Evolutionary conservation across 2,888 invertebrate genomes (phyloP), one percentile per base, ranked within the genome.

Genomic region (Carterocephalus palaemon): DNA sequence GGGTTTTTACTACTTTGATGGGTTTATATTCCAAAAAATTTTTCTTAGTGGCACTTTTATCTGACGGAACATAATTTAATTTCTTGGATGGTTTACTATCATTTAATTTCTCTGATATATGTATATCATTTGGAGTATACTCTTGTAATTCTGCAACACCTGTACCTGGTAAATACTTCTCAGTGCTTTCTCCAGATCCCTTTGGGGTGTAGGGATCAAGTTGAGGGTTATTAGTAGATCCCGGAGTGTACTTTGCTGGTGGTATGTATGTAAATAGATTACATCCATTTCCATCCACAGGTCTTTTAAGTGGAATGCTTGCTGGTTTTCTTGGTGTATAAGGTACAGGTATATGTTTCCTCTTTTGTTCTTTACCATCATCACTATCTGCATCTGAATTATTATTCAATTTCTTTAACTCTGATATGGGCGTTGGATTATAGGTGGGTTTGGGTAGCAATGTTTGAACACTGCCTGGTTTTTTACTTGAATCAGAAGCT

Each of bases 391-490:
- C 78, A 19, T 59, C 54, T 32, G 76, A 77, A 40, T 60, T 53
- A 54, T 61, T 76, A 53, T 65, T 76, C 47, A 80, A 80, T 67
- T 86, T 88, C 48, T 86, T 82, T 17, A 91, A 70, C 70, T 91
- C 90, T 0, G 90, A 76, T 62, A 91, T 91, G 0, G 91, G 91
- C 1, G 91, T 91, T 13, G 91, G 91, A 64, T 90, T 91, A 60
- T 91, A 92, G 2, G 85, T 87, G 17, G 65, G 79, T 64, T 84
- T 87, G 19, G 62, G 57, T 20, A 51, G 34, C 37, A 54, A 86
- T 79, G 64, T 81, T 77, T 53, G 87, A 67, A 47, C 50, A 52
- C 48, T 48, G 47, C 52, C 62, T 28, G 51, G 48, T 51, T 53
- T 57, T 51, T 51, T 59, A 41, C 43, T 55, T 10, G 64, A 37